A percentile compares a stretch with the other conserved stretches of the same genome.
phyloP scores from a whole-genome alignment of 1,140 invertebrate species.

The Papilio dardanus region DNA sequence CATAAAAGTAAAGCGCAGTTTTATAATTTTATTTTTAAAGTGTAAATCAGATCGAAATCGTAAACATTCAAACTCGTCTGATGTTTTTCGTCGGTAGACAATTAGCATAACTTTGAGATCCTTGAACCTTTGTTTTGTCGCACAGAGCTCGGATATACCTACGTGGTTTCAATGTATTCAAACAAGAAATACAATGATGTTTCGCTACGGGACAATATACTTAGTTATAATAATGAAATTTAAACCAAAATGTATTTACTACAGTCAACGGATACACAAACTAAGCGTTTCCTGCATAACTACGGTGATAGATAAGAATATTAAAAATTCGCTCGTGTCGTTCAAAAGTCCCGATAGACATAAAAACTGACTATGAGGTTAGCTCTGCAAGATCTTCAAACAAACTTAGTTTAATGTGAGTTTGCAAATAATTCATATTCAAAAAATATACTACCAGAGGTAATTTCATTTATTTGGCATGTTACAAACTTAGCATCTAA shows the following conservation, averaged over 20 bases:
- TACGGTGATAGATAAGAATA: too few species aligned
- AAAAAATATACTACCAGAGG: too few species aligned
- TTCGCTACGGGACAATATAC: background rate
- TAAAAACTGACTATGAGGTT: too few species aligned
- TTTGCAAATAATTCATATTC: too few species aligned
- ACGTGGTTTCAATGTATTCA: constrained; percentile 22
- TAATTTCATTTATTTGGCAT: background rate
- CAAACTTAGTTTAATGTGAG: too few species aligned
- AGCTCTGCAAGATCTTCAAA: too few species aligned
- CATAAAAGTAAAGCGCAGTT: constrained; percentile 6
- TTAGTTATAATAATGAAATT: background rate
- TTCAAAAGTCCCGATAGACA: too few species aligned
- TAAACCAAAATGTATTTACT: too few species aligned
- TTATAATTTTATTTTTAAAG: background rate
- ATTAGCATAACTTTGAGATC: constrained; percentile 34
- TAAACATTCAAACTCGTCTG: constrained; percentile 24
- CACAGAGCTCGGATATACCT: constrained; percentile 31
- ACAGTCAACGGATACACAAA: background rate
- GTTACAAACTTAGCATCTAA: background rate
- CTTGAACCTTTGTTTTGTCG: constrained; percentile 38
- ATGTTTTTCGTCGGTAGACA: constrained; percentile 25
- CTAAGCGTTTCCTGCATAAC: background rate
- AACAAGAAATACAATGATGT: constrained; percentile 17
- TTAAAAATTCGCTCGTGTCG: too few species aligned
- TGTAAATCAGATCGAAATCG: constrained; percentile 2